Conservation (phyloP, 2,888 invertebrate species). For the Omphaloscelis lunosa region DNA sequence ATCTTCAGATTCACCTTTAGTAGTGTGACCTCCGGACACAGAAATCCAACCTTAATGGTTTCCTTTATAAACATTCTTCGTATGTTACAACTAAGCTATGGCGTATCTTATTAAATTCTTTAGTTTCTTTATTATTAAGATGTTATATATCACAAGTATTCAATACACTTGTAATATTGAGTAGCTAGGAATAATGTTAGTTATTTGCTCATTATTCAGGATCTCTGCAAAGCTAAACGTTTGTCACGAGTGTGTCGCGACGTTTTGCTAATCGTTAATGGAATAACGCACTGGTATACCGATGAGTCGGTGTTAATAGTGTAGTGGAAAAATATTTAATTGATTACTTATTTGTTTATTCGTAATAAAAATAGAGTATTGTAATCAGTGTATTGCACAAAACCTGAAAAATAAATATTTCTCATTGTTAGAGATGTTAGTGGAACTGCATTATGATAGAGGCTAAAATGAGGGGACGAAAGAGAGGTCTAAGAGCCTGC, state of each 20-base stretch:
- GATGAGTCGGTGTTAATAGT: constrained; percentile 29
- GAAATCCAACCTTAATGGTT: neutral
- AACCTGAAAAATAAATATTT: too few species aligned
- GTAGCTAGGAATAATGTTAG: constrained; percentile 36
- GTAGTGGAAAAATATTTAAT: constrained; percentile 28
- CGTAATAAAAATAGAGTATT: too few species aligned
- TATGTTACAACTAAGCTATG: constrained; percentile 24
- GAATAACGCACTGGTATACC: constrained; percentile 31
- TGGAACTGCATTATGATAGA: too few species aligned
- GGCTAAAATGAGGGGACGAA: too few species aligned
- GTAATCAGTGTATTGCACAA: too few species aligned
- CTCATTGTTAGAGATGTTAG: too few species aligned
- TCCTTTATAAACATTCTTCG: constrained; percentile 28
- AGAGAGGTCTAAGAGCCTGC: too few species aligned
- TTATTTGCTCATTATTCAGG: constrained; percentile 66
- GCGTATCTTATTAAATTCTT: constrained; percentile 36
- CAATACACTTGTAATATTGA: constrained; percentile 34
- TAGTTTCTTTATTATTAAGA: constrained; percentile 56
- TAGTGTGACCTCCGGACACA: neutral
- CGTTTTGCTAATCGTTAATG: constrained; percentile 24
- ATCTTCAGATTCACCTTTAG: constrained; percentile 1
- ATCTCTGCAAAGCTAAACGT: constrained; percentile 58
- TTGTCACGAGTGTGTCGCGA: constrained; percentile 47
- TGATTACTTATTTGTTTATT: neutral
- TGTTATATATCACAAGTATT: constrained; percentile 27